Evolutionary conservation across 2,888 invertebrate genomes (phyloP), one percentile per base, ranked within the genome.

Genomic region (Loripinus fragilis): DNA sequence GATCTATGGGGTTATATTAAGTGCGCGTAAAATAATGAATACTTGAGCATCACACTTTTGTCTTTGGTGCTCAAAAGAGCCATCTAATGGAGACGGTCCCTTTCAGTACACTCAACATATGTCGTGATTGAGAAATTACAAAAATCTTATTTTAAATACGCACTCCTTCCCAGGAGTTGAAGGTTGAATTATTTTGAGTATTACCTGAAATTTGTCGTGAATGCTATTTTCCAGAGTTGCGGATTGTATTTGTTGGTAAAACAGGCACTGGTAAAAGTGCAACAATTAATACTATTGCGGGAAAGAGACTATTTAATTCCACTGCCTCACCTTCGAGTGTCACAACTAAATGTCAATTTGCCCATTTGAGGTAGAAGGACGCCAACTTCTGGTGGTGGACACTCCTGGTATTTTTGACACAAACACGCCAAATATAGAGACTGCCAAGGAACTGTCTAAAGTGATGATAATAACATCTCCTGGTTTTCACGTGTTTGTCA

Each of bases 161-260:
- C n/a, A n/a, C n/a, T n/a, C n/a, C n/a, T n/a, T n/a, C n/a, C n/a
- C n/a, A n/a, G n/a, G n/a, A n/a, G n/a, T n/a, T n/a, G n/a, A n/a
- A n/a, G n/a, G n/a, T n/a, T n/a, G n/a, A n/a, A n/a, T n/a, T n/a
- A n/a, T n/a, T n/a, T n/a, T n/a, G n/a, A n/a, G n/a, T n/a, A n/a
- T n/a, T n/a, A n/a, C n/a, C n/a, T n/a, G n/a, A n/a, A n/a, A n/a
- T n/a, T n/a, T n/a, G n/a, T n/a, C n/a, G n/a, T n/a, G n/a, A n/a
- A n/a, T n/a, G n/a, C n/a, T n/a, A n/a, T 41, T 41, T 48, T 48
- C n/a, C 48, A 48, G 48, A 48, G n/a, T 5, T 48, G n/a, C 33
- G 35, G 12, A 38, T 67, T 41, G 52, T 77, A 66, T 10, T 74
- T n/a, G 48, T 74, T 35, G 64, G 60, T 45, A 76, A 33, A 33